Evolutionary conservation across 2,888 invertebrate genomes (phyloP).

Genomic region (Sphinx pinastri): DNA sequence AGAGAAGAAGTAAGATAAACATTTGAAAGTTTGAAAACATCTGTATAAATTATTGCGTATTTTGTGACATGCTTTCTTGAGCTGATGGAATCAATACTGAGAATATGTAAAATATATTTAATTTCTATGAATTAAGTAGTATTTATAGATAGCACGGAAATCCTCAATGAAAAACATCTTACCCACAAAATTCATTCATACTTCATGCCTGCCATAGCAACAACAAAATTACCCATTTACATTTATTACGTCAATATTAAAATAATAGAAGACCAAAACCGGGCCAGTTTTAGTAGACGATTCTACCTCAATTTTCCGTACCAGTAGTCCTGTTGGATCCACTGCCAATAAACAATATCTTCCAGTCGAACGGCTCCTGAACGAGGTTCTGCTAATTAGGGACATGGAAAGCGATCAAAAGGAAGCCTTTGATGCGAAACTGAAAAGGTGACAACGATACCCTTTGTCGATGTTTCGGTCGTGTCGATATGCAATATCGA

Average conservation of each 20-base stretch:
- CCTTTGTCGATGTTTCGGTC: slow-evolving; percentile 17
- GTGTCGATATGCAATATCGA: slow-evolving; percentile 5
- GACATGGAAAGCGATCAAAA: slow-evolving; percentile 73
- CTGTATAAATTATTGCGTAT: too few species aligned
- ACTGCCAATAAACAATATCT: slow-evolving; percentile 82
- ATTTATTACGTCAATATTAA: slow-evolving; percentile 12
- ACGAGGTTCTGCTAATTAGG: slow-evolving; percentile 80
- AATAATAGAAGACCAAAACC: slow-evolving; percentile 9
- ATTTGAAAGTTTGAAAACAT: too few species aligned
- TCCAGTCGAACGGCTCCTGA: slow-evolving; percentile 66
- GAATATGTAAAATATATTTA: too few species aligned
- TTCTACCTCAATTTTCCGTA: slow-evolving; percentile 80
- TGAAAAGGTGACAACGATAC: slow-evolving; percentile 71
- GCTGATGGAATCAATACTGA: too few species aligned
- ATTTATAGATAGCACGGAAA: background rate
- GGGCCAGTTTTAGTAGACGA: slow-evolving; percentile 29
- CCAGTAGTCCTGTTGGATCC: slow-evolving; percentile 67
- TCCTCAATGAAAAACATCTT: background rate
- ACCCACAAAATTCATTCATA: background rate
- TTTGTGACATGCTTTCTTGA: too few species aligned
- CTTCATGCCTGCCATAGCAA: background rate
- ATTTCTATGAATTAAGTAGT: too few species aligned
- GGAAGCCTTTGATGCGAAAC: slow-evolving; percentile 76
- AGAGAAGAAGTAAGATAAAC: too few species aligned
- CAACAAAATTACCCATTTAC: background rate